Base-by-base conservation (phyloP, 1,140 invertebrate genomes). In the Pseudomyrmex flavicornis region DNA sequence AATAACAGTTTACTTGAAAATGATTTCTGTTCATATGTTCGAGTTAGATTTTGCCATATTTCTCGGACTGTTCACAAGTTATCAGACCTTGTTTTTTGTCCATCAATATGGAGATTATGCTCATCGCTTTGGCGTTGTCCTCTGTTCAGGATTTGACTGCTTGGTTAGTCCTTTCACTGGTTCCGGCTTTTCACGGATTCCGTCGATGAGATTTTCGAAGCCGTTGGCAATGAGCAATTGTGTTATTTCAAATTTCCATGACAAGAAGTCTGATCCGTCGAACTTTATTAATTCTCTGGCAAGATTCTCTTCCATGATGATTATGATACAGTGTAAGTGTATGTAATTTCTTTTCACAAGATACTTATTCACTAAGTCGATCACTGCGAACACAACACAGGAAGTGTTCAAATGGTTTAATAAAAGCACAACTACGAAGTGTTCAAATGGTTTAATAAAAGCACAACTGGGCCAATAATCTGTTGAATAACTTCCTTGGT, bases 1-100 rank as follows among this genome's bases (percentile, higher is more conserved):
- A 85, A 20, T 3, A 61, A 1, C 9, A 85, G 8, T 15, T 76
- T 83, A 17, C 83, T 85, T 44, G 84, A 68, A 0, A 5, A 69
- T 0, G 84, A 70, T 20, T 85, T 83, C 17, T 76, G 79, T n/a
- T 85, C 63, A n/a, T 83, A 62, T 1, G 75, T 74, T 15, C 44
- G 1, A 0, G 26, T 61, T 46, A 73, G 9, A 2, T 65, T 82
- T 1, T 72, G 20, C 77, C 77, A 82, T 48, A 82, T 82, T 9
- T 70, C 58, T 17, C 63, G 70, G 2, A 54, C 77, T 83, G 15
- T 65, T 58, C 83, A 35, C 50, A 87, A 26, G 54, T 35, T 35
- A 35, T 35, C 3, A 35, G 0, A 35, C 35, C 5, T 35, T 35
- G 35, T 35, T 35, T 35, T 0, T 4, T 35, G 0, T 35, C 35